A percentile compares a stretch with the other conserved stretches of the same genome.
phyloP scores from a whole-genome alignment of 2,797 vertebrate species.

The Catamblyrhynchus diadema region DNA sequence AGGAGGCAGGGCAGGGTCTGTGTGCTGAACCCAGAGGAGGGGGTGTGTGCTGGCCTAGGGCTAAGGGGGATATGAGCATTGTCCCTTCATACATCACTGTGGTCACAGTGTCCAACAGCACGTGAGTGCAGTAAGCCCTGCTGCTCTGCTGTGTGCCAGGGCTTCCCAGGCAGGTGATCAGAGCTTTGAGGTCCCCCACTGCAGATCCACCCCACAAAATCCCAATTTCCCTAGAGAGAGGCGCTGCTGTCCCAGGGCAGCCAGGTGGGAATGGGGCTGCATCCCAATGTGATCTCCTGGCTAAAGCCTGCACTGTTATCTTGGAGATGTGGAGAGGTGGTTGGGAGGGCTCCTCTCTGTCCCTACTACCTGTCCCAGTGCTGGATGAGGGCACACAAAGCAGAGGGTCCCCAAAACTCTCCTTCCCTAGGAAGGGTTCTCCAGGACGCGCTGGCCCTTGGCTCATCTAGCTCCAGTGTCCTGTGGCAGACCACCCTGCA shows the following conservation, averaged over 20 bases:
- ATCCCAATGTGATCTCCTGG: not conserved
- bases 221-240: not conserved
- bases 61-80: accelerated
- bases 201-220: not conserved
- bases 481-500: not conserved
- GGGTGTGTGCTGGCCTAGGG: accelerated
- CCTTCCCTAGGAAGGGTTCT: not conserved
- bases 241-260: accelerated
- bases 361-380: not conserved
- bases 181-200: not conserved
- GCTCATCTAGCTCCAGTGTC: not conserved
- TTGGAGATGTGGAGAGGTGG: not conserved
- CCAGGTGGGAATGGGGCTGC: not conserved
- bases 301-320: not conserved
- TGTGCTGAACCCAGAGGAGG: not conserved
- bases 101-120: not conserved
- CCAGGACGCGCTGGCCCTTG: accelerated
- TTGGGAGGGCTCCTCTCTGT: not conserved
- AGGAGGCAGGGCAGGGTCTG: not conserved
- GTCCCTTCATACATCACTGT: not conserved
- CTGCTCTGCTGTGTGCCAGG: not conserved
- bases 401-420: accelerated
- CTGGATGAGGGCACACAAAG: not conserved
- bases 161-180: not conserved
- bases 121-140: accelerated